Conservation (phyloP, 2,113 vertebrate species). For the Sebastes schlegelii region DNA sequence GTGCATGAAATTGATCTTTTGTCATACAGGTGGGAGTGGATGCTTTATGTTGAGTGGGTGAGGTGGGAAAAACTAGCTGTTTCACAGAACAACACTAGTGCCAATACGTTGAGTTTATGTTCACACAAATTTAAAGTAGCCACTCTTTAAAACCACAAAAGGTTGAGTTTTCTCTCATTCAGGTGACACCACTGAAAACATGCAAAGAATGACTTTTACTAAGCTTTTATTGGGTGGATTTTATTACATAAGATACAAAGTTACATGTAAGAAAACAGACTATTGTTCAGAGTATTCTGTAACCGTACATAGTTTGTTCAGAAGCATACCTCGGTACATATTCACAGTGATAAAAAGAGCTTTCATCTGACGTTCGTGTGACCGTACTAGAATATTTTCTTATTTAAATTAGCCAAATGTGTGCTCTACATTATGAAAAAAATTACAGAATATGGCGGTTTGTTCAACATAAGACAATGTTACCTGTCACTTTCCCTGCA, state of each 20-base stretch:
- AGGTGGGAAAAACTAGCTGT: conserved; percentile 49
- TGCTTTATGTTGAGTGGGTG: conserved; percentile 48
- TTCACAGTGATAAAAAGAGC: neutral
- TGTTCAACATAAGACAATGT: neutral
- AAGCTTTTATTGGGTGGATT: conserved; percentile 40
- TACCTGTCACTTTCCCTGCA: neutral
- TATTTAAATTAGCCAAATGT: neutral
- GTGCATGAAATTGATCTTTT: conserved; percentile 43
- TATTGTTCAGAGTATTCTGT: neutral
- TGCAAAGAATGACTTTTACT: neutral
- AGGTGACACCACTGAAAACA: conserved; percentile 11
- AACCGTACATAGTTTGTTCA: neutral
- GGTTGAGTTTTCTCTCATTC: conserved; percentile 5
- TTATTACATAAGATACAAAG: conserved; percentile 30
- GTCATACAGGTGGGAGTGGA: conserved; percentile 42
- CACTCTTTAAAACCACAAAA: neutral
- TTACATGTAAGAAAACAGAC: conserved; percentile 4
- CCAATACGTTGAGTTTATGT: conserved; percentile 34
- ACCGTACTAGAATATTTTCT: neutral
- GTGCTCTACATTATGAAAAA: conserved; percentile 7
- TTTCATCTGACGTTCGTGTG: neutral
- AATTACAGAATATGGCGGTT: neutral
- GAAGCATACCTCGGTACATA: neutral
- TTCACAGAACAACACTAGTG: conserved; percentile 35
- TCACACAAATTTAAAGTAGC: conserved; percentile 25